phyloP scores from a whole-genome alignment of 2,113 vertebrate species.

The Dolichallabes microphthalmus region DNA sequence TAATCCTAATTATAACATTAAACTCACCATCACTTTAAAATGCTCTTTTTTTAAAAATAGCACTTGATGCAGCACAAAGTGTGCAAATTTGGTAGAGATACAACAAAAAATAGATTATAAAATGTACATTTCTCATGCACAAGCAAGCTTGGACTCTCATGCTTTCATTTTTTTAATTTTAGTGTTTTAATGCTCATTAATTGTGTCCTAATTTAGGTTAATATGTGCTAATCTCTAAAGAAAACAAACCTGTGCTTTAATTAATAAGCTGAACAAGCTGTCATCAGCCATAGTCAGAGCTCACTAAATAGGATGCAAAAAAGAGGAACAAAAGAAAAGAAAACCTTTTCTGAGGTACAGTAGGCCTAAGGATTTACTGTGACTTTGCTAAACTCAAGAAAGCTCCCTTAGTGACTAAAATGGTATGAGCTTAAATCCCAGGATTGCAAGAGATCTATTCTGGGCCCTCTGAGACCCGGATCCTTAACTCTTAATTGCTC shows the following conservation, averaged over 20 bases:
- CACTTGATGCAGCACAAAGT: not conserved
- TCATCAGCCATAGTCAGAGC: not conserved
- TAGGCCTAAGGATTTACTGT: not conserved
- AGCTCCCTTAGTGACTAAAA: not conserved
- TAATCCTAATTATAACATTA: not conserved
- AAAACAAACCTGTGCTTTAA: not conserved
- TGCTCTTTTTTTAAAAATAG: not conserved
- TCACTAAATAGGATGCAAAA: not conserved
- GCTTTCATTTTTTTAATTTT: not conserved
- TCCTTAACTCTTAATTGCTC: not conserved
- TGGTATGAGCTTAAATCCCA: not conserved
- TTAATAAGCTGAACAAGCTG: not conserved
- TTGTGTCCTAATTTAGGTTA: not conserved
- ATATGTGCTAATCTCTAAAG: not conserved
- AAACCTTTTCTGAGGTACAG: too few species aligned
- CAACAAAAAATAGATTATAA: not conserved
- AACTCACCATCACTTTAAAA: not conserved
- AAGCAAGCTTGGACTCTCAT: not conserved
- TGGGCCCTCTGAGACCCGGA: not conserved
- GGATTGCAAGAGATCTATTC: not conserved
- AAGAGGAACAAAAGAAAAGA: too few species aligned
- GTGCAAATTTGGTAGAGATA: not conserved
- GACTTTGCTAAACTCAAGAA: not conserved
- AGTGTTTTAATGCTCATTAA: not conserved
- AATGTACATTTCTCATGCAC: not conserved